phyloP scores from a whole-genome alignment of 2,113 vertebrate species.

The Malurus cyaneus region DNA sequence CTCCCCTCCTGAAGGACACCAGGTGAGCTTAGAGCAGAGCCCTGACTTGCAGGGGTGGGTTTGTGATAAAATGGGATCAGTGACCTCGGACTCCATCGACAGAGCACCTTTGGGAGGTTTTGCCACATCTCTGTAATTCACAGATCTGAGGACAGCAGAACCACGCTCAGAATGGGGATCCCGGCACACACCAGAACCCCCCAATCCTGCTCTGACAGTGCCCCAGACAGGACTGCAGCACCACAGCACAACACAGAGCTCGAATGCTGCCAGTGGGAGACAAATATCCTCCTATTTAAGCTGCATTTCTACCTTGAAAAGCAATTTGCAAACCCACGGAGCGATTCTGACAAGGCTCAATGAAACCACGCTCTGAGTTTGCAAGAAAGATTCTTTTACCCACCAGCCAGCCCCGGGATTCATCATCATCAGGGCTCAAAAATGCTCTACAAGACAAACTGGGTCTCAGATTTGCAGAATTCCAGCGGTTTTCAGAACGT shows the following conservation, averaged over 20 bases:
- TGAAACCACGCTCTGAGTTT: not conserved
- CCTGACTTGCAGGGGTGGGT: fast-evolving
- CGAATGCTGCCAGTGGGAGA: not conserved
- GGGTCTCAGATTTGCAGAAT: not conserved
- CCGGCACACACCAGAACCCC: fast-evolving
- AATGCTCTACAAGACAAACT: not conserved
- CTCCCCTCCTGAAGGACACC: not conserved
- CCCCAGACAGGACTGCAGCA: not conserved
- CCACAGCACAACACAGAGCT: not conserved
- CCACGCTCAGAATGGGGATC: fast-evolving
- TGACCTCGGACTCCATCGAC: fast-evolving
- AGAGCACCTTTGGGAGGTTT: not conserved
- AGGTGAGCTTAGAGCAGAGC: not conserved
- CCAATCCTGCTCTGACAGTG: not conserved
- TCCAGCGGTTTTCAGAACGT: fast-evolving
- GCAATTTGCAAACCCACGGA: not conserved
- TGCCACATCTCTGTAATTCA: no score
- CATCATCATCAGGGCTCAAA: not conserved
- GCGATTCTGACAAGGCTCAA: not conserved
- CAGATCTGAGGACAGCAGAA: not conserved
- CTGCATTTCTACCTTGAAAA: conserved; percentile 8
- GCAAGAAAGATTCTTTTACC: not conserved
- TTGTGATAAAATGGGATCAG: fast-evolving
- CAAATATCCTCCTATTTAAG: not conserved
- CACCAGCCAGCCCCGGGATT: not conserved